Evolutionary conservation across 2,888 invertebrate genomes (phyloP).

Genomic region (Liopterus haemorrhoidalis): DNA sequence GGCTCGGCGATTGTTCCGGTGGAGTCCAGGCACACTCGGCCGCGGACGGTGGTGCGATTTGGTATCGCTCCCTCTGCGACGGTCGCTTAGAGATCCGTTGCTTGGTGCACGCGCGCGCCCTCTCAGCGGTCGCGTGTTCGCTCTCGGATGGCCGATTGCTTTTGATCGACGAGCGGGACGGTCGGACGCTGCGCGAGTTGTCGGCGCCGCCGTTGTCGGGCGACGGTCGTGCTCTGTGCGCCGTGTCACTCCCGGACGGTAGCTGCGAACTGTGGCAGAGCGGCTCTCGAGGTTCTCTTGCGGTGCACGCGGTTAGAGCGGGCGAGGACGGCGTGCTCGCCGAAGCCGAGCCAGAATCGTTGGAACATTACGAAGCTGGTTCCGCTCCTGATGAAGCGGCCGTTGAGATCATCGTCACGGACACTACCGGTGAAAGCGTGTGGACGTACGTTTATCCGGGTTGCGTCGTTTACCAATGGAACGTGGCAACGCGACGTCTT

Average conservation of each 20-base stretch:
- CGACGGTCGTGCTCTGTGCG: no score
- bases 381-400: conserved; percentile 55
- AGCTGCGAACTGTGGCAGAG: conserved; percentile 87
- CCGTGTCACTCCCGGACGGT: no score
- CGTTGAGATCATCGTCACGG: conserved; percentile 65
- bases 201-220: no score
- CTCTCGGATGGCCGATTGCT: conserved; percentile 73
- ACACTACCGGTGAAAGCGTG: conserved; percentile 57
- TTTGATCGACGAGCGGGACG: no score
- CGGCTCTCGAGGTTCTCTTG: conserved; percentile 71
- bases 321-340: conserved; percentile 66
- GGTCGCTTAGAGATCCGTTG: no score
- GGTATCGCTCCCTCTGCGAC: no score
- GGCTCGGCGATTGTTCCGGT: conserved; percentile 88
- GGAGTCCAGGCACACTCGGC: conserved; percentile 75
- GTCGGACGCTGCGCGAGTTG: no score
- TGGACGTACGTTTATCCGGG: conserved; percentile 84
- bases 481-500: conserved; percentile 59
- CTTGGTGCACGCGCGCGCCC: conserved; percentile 59
- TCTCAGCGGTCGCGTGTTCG: conserved; percentile 75
- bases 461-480: conserved; percentile 85
- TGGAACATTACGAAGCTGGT: conserved; percentile 58
- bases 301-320: conserved; percentile 69
- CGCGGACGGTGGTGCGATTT: conserved; percentile 52
- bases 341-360: conserved; percentile 66